phyloP scores from a whole-genome alignment of 2,113 vertebrate genomes.

The Nothoprocta pentlandii region DNA sequence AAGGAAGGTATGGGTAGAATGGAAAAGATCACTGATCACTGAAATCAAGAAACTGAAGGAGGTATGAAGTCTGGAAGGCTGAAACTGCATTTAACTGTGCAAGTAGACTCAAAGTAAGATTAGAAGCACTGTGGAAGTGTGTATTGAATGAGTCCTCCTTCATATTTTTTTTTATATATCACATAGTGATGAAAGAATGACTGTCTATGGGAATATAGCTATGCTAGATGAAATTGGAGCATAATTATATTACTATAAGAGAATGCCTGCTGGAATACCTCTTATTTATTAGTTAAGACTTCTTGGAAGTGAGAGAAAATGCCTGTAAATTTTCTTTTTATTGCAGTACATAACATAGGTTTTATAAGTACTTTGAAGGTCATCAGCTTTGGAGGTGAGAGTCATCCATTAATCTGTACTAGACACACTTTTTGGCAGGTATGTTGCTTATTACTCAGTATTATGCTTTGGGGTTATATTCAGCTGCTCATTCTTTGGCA shows the following conservation, averaged over 20 bases:
- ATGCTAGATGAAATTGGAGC: neutral
- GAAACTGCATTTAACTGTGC: neutral
- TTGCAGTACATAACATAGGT: neutral
- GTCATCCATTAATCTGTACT: neutral
- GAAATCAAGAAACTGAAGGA: neutral
- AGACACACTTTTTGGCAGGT: neutral
- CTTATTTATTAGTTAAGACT: neutral
- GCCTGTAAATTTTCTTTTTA: neutral
- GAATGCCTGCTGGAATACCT: neutral
- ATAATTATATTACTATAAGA: neutral
- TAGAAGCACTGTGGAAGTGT: neutral
- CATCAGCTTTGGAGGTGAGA: neutral
- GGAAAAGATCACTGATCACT: neutral
- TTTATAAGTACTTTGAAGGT: neutral
- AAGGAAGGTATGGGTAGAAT: neutral
- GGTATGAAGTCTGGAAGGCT: conserved; percentile 14
- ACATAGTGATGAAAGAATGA: neutral
- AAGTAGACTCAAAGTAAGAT: neutral
- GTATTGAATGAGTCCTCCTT: neutral
- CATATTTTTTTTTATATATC: neutral
- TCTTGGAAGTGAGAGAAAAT: neutral
- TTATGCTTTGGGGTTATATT: neutral
- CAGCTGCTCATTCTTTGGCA: neutral
- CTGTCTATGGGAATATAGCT: neutral
- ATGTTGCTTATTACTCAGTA: neutral